Evolutionary conservation across 2,113 vertebrate genomes (phyloP).

Genomic region (Calonectris borealis): DNA sequence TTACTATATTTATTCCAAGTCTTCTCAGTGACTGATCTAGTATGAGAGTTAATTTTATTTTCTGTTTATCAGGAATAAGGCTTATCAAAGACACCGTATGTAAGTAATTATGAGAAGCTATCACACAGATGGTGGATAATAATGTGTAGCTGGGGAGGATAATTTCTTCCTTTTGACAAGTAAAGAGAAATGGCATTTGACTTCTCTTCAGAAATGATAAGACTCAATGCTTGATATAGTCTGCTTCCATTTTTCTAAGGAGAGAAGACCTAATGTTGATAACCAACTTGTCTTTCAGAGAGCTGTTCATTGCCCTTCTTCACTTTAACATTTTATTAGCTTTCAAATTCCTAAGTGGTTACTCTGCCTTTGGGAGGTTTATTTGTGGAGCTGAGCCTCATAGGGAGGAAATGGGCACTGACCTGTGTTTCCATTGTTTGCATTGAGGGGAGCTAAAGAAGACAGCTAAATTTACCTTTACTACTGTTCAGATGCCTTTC

Average conservation of each 20-base stretch:
- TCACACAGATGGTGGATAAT: constrained; percentile 74
- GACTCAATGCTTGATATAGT: neutral
- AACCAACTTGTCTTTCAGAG: constrained; percentile 53
- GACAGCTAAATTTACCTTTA: neutral
- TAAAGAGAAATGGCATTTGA: constrained; percentile 70
- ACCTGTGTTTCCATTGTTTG: neutral
- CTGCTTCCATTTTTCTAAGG: constrained; percentile 43
- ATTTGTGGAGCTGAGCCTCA: neutral
- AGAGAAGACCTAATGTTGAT: constrained; percentile 24
- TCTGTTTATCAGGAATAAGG: constrained; percentile 74
- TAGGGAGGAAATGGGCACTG: neutral
- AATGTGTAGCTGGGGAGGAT: constrained; percentile 61
- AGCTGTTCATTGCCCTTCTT: neutral
- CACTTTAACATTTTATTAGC: constrained; percentile 13
- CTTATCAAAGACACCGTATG: constrained; percentile 68
- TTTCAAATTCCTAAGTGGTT: constrained; percentile 15
- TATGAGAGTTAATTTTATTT: constrained; percentile 79
- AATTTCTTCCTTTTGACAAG: constrained; percentile 73
- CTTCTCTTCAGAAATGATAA: constrained; percentile 62
- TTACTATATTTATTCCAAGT: constrained; percentile 71
- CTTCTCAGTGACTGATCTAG: constrained; percentile 65
- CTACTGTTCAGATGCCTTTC: neutral
- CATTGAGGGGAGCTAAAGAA: neutral
- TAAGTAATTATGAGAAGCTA: constrained; percentile 73
- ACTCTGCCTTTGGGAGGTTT: neutral